phyloP scores from a whole-genome alignment of 2,888 invertebrate species.

The Rhopalosiphum nymphaeae region DNA sequence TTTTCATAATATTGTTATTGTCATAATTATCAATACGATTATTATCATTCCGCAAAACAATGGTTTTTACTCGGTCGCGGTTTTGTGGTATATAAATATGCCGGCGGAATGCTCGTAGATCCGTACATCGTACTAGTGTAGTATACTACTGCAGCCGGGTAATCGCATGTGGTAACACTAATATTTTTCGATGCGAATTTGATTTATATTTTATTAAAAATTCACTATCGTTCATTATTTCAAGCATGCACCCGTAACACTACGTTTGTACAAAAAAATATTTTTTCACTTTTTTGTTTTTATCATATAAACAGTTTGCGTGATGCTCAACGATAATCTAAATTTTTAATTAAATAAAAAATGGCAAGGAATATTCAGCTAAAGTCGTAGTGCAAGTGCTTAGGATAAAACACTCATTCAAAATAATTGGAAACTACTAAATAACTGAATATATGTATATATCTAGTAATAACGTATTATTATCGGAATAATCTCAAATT shows the following conservation, averaged over 20 bases:
- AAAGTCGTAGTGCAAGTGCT: background rate
- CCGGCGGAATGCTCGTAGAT: background rate
- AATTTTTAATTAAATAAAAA: background rate
- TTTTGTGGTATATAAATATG: background rate
- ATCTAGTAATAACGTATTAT: background rate
- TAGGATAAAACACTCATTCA: background rate
- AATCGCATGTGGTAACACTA: too few relatives aligned
- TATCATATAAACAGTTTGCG: background rate
- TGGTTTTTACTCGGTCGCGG: background rate
- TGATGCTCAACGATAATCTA: too few relatives aligned
- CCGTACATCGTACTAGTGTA: background rate
- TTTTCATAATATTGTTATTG: background rate
- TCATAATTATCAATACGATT: background rate
- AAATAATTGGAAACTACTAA: background rate
- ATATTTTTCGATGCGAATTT: too few relatives aligned
- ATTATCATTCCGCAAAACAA: background rate
- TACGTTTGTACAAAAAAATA: background rate
- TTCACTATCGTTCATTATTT: background rate
- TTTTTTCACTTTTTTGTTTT: background rate
- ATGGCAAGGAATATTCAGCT: background rate
- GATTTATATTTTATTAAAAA: background rate
- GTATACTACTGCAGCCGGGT: too few relatives aligned
- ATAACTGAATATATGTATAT: too few relatives aligned
- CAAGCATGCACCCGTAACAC: background rate
- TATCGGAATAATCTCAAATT: background rate